Conservation (phyloP, 2,888 invertebrate genomes). For the Germaria angustata region DNA sequence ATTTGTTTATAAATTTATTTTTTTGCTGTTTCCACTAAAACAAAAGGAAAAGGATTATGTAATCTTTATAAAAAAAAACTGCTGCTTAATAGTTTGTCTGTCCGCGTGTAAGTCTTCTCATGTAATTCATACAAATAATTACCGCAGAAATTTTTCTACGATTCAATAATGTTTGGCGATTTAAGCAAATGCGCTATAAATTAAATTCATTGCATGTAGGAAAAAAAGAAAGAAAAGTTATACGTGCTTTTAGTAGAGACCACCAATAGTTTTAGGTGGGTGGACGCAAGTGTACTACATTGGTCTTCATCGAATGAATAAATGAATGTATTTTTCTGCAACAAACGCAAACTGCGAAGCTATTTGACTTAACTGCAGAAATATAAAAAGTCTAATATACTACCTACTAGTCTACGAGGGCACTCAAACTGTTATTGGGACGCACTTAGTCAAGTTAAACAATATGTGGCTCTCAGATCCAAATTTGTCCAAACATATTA, state of each 20-base stretch:
- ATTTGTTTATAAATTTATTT: conserved; percentile 8
- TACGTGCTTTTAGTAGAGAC: conserved; percentile 19
- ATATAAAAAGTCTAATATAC: too few species aligned
- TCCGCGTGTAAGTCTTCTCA: neutral
- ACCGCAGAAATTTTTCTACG: neutral
- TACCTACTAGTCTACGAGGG: too few species aligned
- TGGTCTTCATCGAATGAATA: neutral
- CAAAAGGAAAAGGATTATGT: conserved; percentile 50
- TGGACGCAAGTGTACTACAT: neutral
- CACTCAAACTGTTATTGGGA: too few species aligned
- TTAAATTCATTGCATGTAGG: conserved; percentile 2
- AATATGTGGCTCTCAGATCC: too few species aligned
- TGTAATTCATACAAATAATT: conserved; percentile 31
- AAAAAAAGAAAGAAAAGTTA: neutral
- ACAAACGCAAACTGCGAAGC: too few species aligned
- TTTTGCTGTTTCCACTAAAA: neutral
- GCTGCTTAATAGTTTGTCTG: neutral
- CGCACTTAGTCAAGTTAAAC: too few species aligned
- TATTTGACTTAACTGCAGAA: too few species aligned
- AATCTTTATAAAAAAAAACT: conserved; percentile 25
- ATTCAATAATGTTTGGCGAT: conserved; percentile 10
- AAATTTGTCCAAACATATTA: too few species aligned
- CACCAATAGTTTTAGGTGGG: conserved; percentile 29
- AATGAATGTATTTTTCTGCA: neutral
- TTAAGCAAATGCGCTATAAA: conserved; percentile 37